Conservation (phyloP, 2,797 vertebrate species). For the Tragelaphus oryx region DNA sequence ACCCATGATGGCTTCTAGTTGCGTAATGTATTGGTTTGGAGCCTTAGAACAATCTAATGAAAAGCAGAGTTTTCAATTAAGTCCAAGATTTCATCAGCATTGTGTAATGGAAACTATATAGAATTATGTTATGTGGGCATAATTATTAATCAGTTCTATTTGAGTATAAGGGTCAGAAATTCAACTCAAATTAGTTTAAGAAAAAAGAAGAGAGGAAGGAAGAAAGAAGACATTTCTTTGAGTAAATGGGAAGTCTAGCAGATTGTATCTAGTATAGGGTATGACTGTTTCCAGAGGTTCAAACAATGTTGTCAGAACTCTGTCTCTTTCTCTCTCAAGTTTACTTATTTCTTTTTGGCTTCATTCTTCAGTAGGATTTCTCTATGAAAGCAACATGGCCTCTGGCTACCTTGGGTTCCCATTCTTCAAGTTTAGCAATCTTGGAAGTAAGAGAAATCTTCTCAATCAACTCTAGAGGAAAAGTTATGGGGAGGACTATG, state of each 20-base stretch:
- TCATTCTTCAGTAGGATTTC: neutral
- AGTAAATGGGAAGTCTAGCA: neutral
- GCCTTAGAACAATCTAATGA: constrained; percentile 49
- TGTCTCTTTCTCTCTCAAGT: neutral
- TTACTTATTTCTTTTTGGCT: neutral
- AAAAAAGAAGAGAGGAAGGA: neutral
- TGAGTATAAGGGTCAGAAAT: constrained; percentile 27
- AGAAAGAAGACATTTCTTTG: neutral
- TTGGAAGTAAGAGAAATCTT: neutral
- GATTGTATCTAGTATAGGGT: neutral
- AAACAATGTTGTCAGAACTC: neutral
- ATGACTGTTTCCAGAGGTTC: neutral
- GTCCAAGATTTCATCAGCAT: constrained; percentile 51
- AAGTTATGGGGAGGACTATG: neutral
- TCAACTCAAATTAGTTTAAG: constrained; percentile 31
- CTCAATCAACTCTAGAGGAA: constrained; percentile 9
- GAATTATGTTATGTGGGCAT: constrained; percentile 34
- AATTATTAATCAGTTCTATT: constrained; percentile 46
- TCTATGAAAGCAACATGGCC: neutral
- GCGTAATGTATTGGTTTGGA: constrained; percentile 51
- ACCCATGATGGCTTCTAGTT: constrained; percentile 38
- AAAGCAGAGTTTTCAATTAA: constrained; percentile 53
- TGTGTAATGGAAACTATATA: constrained; percentile 45
- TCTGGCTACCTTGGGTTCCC: neutral
- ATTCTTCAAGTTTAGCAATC: constrained; percentile 20